Evolutionary conservation across 2,888 invertebrate genomes (phyloP).

Genomic region (Ectemnius lituratus): DNA sequence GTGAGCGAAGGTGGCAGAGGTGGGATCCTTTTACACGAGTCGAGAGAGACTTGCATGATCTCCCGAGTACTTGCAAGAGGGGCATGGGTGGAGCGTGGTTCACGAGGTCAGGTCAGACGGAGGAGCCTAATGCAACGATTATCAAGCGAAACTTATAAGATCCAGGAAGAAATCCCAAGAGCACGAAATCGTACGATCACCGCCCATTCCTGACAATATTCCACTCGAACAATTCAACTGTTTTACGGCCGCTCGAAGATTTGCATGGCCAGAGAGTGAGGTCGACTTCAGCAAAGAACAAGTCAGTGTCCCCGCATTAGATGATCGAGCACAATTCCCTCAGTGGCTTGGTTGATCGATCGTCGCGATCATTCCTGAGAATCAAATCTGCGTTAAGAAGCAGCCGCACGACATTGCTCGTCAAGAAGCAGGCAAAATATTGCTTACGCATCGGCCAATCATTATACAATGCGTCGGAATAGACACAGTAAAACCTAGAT

Average conservation of each 20-base stretch:
- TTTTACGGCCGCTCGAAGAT: background rate
- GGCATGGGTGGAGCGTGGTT: slow-evolving; percentile 68
- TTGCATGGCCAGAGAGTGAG: background rate
- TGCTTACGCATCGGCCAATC: slow-evolving; percentile 5
- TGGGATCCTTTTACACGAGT: slow-evolving; percentile 67
- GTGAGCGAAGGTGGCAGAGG: slow-evolving; percentile 41
- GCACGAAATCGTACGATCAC: too few relatives aligned
- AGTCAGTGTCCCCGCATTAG: slow-evolving; percentile 5
- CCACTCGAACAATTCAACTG: too few relatives aligned
- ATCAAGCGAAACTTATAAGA: slow-evolving; percentile 24
- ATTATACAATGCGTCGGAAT: background rate
- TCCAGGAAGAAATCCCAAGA: background rate
- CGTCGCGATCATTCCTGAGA: background rate
- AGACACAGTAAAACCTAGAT: background rate
- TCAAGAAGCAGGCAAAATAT: background rate
- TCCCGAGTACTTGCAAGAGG: slow-evolving; percentile 14
- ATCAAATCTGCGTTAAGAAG: background rate
- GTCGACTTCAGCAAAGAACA: too few relatives aligned
- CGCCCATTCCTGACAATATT: too few relatives aligned
- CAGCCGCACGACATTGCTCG: too few relatives aligned
- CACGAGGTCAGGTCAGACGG: slow-evolving; percentile 73
- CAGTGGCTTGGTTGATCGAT: background rate
- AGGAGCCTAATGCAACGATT: slow-evolving; percentile 56
- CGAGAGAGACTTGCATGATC: slow-evolving; percentile 48
- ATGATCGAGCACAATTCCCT: background rate